Evolutionary conservation across 2,113 vertebrate genomes (phyloP).

Genomic region (Eptesicus fuscus): DNA sequence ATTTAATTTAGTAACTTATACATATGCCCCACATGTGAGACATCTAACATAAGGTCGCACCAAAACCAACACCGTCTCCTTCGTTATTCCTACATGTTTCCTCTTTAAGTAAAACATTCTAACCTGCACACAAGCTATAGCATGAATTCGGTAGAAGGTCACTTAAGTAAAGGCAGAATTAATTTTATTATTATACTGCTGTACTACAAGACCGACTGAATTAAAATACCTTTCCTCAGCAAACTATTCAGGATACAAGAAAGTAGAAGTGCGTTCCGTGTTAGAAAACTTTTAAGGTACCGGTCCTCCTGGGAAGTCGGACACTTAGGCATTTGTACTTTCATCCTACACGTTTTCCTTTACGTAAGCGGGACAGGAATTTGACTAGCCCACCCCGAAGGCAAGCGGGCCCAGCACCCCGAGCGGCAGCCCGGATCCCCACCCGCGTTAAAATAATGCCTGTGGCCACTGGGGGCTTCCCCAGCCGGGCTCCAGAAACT

Average conservation of each 20-base stretch:
- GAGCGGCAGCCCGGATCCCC: not conserved
- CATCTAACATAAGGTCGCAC: not conserved
- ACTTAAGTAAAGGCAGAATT: not conserved
- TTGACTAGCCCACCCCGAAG: not conserved
- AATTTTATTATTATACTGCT: not conserved
- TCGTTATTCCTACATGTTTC: not conserved
- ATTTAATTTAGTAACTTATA: not conserved
- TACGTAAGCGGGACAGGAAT: constrained; percentile 30
- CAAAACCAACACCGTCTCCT: not conserved
- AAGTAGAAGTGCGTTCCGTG: not conserved
- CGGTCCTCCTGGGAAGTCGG: not conserved
- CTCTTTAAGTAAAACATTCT: not conserved
- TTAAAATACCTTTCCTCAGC: not conserved
- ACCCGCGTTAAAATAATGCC: constrained; percentile 18
- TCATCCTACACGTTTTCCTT: not conserved
- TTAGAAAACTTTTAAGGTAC: constrained; percentile 37
- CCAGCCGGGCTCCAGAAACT: constrained; percentile 34
- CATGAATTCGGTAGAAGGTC: not conserved
- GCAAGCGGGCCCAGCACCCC: not conserved
- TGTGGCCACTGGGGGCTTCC: constrained; percentile 35
- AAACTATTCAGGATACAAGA: not conserved
- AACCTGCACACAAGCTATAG: not conserved
- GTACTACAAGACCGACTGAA: not conserved
- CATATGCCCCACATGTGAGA: not conserved
- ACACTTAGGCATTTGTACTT: not conserved